Percentiles rank a stretch among this genome's conserved stretches.
Conservation (phyloP, 2,113 vertebrate genomes). For the Panthera tigris region DNA sequence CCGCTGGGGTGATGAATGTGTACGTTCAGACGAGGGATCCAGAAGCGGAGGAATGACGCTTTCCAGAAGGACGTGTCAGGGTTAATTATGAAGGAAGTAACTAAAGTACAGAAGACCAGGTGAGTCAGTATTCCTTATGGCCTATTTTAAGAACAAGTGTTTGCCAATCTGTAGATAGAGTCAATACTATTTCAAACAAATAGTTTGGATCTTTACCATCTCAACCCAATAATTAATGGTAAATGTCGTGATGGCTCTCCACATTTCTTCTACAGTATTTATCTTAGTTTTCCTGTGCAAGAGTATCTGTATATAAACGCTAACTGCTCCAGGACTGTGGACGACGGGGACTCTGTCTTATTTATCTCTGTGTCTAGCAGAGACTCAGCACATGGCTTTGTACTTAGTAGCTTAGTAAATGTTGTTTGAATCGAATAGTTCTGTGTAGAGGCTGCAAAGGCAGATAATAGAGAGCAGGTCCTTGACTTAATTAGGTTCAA, state of each 20-base stretch:
- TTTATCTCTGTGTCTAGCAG: neutral
- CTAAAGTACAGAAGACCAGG: neutral
- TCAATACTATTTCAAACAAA: neutral
- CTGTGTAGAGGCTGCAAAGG: neutral
- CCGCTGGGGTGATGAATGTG: neutral
- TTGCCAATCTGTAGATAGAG: neutral
- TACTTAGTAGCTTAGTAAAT: constrained; percentile 41
- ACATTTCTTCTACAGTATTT: neutral
- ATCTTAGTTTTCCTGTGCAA: neutral
- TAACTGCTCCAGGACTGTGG: neutral
- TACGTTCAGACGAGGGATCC: neutral
- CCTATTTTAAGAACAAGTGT: neutral
- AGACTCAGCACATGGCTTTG: neutral
- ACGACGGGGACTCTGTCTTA: neutral
- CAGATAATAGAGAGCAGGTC: constrained; percentile 10
- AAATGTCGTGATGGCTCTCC: neutral
- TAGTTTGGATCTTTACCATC: neutral
- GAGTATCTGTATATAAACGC: neutral
- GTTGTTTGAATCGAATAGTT: constrained; percentile 47
- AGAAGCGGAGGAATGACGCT: neutral
- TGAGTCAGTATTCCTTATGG: neutral
- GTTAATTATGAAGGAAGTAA: neutral
- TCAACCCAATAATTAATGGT: neutral
- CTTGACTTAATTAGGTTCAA: constrained; percentile 57
- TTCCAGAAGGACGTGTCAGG: neutral